Conservation (phyloP, 2,113 vertebrate genomes). For the Cinclus mexicanus region DNA sequence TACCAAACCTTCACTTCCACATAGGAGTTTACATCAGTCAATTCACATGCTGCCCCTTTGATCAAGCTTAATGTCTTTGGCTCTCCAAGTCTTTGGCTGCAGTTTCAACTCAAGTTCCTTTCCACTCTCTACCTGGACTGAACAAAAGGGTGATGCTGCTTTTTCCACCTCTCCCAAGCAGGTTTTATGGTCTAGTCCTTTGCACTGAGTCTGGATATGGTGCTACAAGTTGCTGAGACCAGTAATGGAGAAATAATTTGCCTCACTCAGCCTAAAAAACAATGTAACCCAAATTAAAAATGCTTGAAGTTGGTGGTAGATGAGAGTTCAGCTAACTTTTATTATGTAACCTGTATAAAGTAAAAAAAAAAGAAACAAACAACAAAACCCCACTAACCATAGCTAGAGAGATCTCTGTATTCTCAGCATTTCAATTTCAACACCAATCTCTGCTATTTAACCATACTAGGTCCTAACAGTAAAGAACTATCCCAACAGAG, state of each 20-base stretch:
- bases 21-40: background rate
- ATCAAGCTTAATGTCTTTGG: too few relatives aligned
- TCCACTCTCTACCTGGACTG: background rate
- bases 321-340: background rate
- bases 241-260: background rate
- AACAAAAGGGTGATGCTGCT: background rate
- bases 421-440: background rate
- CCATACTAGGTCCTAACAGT: background rate
- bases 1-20: background rate
- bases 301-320: background rate
- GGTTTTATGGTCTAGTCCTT: background rate
- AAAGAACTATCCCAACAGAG: background rate
- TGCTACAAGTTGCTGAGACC: background rate
- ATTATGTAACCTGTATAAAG: background rate
- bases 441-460: background rate
- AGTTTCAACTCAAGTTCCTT: background rate
- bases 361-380: background rate
- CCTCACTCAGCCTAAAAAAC: background rate
- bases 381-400: background rate
- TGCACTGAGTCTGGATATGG: background rate
- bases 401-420: background rate
- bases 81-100: background rate
- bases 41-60: background rate
- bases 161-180: background rate
- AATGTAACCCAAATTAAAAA: background rate